Evolutionary conservation across 30 jellyfish, hydroid and myxozoan species (phyloP).

Genomic region (Aurelia aurita): DNA sequence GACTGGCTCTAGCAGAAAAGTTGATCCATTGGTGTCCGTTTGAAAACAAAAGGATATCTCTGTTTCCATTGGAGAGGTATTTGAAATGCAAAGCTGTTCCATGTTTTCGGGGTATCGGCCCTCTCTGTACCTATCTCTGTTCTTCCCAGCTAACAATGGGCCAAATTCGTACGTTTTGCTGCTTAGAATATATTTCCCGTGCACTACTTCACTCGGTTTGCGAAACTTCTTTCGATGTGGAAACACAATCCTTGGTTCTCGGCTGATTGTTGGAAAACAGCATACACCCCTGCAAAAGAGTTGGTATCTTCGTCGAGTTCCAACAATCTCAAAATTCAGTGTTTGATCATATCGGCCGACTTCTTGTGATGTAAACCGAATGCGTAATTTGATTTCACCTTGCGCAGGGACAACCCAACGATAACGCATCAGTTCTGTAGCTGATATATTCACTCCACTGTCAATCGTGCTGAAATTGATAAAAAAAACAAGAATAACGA

Average conservation of each 20-base stretch:
- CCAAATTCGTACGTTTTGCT: slow-evolving; percentile 91
- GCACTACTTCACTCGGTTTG: slow-evolving; percentile 91
- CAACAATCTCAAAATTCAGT: slow-evolving; percentile 89
- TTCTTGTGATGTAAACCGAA: slow-evolving; percentile 85
- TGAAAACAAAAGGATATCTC: slow-evolving; percentile 85
- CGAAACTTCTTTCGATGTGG: slow-evolving; percentile 89
- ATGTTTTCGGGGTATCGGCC: slow-evolving; percentile 97
- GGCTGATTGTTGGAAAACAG: slow-evolving; percentile 91
- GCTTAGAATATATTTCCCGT: slow-evolving; percentile 79
- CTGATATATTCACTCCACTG: slow-evolving; percentile 10
- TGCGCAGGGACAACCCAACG: slow-evolving; percentile 91
- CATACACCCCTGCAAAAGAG: slow-evolving; percentile 96
- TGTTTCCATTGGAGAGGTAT: slow-evolving; percentile 91
- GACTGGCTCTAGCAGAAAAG: slow-evolving; percentile 88
- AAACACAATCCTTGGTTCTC: slow-evolving; percentile 96
- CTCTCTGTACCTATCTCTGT: slow-evolving; percentile 95
- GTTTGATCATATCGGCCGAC: slow-evolving; percentile 95
- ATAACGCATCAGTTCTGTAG: slow-evolving; percentile 70
- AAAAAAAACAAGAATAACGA: neutral
- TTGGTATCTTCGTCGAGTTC: slow-evolving; percentile 92
- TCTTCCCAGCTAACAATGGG: slow-evolving; percentile 96
- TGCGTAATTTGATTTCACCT: slow-evolving; percentile 63
- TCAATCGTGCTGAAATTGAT: slow-evolving; percentile 57
- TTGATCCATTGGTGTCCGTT: slow-evolving; percentile 90
- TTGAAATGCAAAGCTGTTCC: slow-evolving; percentile 88